Percentiles rank a stretch among this genome's conserved stretches.
phyloP scores from a whole-genome alignment of 2,113 vertebrate genomes.

The Pheucticus melanocephalus region DNA sequence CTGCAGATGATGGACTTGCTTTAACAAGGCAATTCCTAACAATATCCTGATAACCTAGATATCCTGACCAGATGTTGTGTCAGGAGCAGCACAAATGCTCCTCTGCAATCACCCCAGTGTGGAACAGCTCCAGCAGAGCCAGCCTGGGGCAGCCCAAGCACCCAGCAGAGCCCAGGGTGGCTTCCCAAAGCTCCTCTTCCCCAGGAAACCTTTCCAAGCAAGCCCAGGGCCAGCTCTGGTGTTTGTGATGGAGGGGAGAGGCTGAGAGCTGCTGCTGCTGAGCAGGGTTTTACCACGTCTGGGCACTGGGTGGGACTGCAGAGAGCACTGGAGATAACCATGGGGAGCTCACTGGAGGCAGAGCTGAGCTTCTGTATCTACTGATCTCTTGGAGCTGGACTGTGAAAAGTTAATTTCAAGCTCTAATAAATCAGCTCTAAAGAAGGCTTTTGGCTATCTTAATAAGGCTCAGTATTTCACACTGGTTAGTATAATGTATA shows the following conservation, averaged over 20 bases:
- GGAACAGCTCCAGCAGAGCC: not conserved
- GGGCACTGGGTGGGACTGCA: not conserved
- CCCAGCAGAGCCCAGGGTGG: not conserved
- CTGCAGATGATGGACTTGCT: not conserved
- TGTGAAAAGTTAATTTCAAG: slow-evolving; percentile 65
- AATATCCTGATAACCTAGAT: not conserved
- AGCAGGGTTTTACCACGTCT: not conserved
- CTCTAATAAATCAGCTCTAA: slow-evolving; percentile 50
- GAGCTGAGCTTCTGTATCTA: not conserved
- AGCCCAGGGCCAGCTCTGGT: not conserved
- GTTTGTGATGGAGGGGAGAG: not conserved
- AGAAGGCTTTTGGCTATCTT: slow-evolving; percentile 35
- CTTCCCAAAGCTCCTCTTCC: not conserved
- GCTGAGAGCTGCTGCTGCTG: not conserved
- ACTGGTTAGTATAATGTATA: slow-evolving; percentile 30
- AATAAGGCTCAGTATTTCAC: slow-evolving; percentile 40
- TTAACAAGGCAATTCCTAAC: not conserved
- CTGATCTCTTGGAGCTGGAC: not conserved
- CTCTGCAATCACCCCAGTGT: not conserved
- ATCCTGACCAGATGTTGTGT: not conserved
- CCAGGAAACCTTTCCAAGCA: not conserved
- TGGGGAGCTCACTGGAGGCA: not conserved
- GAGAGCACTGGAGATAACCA: not conserved
- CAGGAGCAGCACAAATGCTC: not conserved
- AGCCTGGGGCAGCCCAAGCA: not conserved